Conservation (phyloP, 2,797 vertebrate species). For the Ptychadena robeensis region DNA sequence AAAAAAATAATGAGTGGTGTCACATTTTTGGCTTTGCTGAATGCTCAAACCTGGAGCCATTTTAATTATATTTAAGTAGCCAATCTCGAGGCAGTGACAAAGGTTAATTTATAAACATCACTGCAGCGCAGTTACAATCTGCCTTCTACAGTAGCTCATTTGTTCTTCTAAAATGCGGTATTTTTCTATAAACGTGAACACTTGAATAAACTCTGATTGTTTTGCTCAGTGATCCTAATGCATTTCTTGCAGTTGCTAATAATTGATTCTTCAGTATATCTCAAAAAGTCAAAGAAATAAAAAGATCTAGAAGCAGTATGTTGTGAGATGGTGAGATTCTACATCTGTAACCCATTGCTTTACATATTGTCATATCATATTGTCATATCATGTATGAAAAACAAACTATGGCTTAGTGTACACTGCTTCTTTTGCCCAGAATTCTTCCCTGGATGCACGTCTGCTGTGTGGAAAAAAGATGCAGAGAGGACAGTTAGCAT, state of each 20-base stretch:
- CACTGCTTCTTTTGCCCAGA: no score
- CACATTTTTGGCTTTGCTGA: slow-evolving; percentile 49
- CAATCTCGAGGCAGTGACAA: slow-evolving; percentile 47
- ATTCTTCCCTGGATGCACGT: no score
- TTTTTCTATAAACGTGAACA: slow-evolving; percentile 1
- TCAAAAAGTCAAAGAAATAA: neutral
- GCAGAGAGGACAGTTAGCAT: no score
- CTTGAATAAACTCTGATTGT: slow-evolving; percentile 18
- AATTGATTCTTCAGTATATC: neutral
- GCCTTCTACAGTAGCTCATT: slow-evolving; percentile 1
- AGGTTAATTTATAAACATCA: slow-evolving; percentile 57
- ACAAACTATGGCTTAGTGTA: neutral
- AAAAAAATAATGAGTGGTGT: slow-evolving; percentile 55
- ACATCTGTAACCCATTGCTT: neutral
- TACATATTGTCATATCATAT: neutral
- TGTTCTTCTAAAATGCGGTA: slow-evolving; percentile 6
- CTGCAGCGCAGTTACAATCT: slow-evolving; percentile 31
- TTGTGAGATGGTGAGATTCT: neutral
- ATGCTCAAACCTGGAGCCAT: slow-evolving; percentile 46
- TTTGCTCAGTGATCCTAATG: neutral
- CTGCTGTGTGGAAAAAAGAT: no score
- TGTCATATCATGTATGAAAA: neutral
- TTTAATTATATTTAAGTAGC: slow-evolving; percentile 55
- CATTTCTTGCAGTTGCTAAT: neutral
- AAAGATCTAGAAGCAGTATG: neutral